phyloP scores from a whole-genome alignment of 2,888 invertebrate species.

The Metellina segmentata region DNA sequence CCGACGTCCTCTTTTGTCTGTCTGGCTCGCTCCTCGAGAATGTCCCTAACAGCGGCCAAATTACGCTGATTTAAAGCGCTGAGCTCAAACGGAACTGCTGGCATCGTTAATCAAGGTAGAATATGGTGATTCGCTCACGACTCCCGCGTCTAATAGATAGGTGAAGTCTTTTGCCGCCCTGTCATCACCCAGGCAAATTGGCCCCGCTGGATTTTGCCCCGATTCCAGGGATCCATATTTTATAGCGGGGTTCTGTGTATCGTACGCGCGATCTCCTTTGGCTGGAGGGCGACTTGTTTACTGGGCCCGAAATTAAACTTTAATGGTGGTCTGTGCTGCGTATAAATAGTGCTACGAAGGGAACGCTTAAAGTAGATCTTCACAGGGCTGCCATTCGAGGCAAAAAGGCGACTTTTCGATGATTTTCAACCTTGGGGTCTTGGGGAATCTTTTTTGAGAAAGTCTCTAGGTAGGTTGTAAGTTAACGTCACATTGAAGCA shows the following conservation, averaged over 20 bases:
- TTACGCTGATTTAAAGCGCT: constrained; percentile 10
- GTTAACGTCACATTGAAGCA: too few species aligned
- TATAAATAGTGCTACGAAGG: neutral
- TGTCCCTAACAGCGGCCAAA: neutral
- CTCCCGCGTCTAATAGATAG: constrained; percentile 37
- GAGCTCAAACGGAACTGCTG: constrained; percentile 4
- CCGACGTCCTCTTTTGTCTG: neutral
- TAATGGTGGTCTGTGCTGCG: neutral
- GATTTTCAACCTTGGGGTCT: too few species aligned
- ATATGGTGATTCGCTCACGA: constrained; percentile 52
- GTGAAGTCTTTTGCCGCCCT: constrained; percentile 31
- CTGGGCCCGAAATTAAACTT: neutral
- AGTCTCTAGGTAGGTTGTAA: too few species aligned
- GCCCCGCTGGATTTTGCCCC: neutral
- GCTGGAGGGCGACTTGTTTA: neutral
- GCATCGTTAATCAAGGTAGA: constrained; percentile 42
- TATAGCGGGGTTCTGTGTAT: neutral
- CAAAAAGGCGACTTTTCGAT: too few species aligned
- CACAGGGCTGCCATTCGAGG: too few species aligned
- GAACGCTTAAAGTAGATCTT: neutral
- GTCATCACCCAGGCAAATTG: constrained; percentile 59
- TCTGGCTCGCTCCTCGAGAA: neutral
- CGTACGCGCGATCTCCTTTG: neutral
- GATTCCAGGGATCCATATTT: neutral
- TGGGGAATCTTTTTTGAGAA: too few species aligned